phyloP scores from a whole-genome alignment of 2,888 invertebrate genomes.

The Tipula vernalis region DNA sequence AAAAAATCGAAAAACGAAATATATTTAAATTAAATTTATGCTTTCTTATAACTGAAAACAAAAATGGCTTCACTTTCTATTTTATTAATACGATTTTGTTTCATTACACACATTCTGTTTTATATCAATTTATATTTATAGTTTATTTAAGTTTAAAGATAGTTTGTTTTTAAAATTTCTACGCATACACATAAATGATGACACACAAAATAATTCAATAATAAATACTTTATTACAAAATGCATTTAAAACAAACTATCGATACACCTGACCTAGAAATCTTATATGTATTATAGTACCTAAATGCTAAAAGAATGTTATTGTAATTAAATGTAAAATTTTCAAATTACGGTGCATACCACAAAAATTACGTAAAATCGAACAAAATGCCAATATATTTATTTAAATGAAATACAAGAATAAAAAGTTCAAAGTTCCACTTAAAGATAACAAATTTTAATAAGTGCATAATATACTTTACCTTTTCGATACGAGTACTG shows the following conservation, averaged over 20 bases:
- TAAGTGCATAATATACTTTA: not conserved
- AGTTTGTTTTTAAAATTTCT: not conserved
- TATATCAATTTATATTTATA: not conserved
- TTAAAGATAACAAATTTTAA: not conserved
- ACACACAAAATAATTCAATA: not conserved
- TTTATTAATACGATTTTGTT: not conserved
- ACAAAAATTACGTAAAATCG: not conserved
- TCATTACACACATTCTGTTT: not conserved
- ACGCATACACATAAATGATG: not conserved
- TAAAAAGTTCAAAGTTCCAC: not conserved
- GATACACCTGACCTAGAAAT: not conserved
- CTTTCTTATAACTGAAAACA: not conserved
- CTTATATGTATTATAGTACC: not conserved
- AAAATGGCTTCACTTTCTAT: not conserved
- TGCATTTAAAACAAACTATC: not conserved
- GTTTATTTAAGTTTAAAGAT: not conserved
- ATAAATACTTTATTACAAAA: not conserved
- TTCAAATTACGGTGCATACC: not conserved
- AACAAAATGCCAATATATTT: not conserved
- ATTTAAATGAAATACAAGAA: not conserved
- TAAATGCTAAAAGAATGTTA: not conserved
- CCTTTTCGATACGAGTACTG: not conserved
- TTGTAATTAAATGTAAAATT: not conserved
- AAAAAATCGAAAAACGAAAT: not conserved
- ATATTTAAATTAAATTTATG: not conserved